Evolutionary conservation across 2,888 invertebrate genomes (phyloP).

Genomic region (Idaea aversata): DNA sequence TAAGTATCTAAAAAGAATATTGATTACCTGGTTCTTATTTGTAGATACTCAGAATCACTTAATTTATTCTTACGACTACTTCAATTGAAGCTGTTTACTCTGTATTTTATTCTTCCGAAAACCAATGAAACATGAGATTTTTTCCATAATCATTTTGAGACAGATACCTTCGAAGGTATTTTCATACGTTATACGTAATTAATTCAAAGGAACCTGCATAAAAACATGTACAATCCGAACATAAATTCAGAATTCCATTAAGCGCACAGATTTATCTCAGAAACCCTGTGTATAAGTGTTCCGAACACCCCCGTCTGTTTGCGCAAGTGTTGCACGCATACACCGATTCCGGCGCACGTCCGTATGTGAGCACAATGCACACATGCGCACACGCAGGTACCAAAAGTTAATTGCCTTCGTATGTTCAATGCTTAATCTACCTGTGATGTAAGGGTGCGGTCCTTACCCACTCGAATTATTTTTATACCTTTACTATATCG

Average conservation of each 20-base stretch:
- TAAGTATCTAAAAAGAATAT: neutral
- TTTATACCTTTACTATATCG: conserved; percentile 27
- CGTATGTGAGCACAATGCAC: conserved; percentile 29
- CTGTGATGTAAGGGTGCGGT: conserved; percentile 52
- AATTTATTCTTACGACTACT: neutral
- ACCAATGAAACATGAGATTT: neutral
- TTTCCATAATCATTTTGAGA: neutral
- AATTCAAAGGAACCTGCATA: conserved; percentile 2
- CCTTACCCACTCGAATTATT: conserved; percentile 35
- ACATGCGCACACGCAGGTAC: conserved; percentile 65
- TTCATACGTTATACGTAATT: neutral
- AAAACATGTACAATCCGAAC: conserved; percentile 25
- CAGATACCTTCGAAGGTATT: neutral
- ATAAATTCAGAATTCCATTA: conserved; percentile 75
- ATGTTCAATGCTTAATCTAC: conserved; percentile 76
- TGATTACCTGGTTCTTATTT: neutral
- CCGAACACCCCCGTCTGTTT: conserved; percentile 54
- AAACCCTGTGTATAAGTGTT: conserved; percentile 35
- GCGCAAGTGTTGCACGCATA: conserved; percentile 61
- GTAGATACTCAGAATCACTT: neutral
- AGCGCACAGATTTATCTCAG: conserved; percentile 42
- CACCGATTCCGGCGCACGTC: conserved; percentile 20
- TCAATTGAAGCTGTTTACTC: neutral
- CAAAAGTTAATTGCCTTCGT: conserved; percentile 77
- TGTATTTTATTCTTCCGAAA: neutral